Conservation (phyloP, 2,113 vertebrate species). For the Laticauda colubrina region DNA sequence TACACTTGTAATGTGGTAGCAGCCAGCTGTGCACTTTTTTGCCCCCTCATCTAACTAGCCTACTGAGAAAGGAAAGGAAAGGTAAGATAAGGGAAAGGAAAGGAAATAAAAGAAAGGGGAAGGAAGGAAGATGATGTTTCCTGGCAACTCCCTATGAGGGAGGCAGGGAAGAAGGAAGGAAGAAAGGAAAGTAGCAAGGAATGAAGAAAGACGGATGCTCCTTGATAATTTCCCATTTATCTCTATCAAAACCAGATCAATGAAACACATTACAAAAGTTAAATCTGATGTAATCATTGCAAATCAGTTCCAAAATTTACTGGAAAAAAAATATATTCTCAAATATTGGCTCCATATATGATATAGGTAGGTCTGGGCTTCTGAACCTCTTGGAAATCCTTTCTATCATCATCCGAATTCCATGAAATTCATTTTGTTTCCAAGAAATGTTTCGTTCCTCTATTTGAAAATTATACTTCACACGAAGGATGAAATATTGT, state of each 20-base stretch:
- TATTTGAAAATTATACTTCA: background rate
- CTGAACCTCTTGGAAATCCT: background rate
- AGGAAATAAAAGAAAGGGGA: background rate
- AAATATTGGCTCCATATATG: background rate
- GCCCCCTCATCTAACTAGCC: background rate
- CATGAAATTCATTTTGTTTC: background rate
- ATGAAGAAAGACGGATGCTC: background rate
- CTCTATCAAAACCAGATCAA: background rate
- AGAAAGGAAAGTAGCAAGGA: background rate
- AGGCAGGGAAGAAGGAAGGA: background rate
- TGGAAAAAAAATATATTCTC: background rate
- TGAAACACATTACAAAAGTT: background rate
- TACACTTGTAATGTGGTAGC: background rate
- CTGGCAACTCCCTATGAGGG: background rate
- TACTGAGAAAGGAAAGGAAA: background rate
- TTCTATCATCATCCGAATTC: background rate
- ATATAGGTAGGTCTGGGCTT: background rate
- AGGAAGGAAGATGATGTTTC: background rate
- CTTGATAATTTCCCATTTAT: background rate
- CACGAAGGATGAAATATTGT: background rate
- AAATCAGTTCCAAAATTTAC: background rate
- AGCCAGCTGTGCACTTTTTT: background rate
- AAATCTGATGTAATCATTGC: background rate
- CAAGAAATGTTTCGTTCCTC: background rate
- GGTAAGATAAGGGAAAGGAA: too few species aligned